phyloP scores from a whole-genome alignment of 2,888 invertebrate species.

The Exephanes ischioxanthus region DNA sequence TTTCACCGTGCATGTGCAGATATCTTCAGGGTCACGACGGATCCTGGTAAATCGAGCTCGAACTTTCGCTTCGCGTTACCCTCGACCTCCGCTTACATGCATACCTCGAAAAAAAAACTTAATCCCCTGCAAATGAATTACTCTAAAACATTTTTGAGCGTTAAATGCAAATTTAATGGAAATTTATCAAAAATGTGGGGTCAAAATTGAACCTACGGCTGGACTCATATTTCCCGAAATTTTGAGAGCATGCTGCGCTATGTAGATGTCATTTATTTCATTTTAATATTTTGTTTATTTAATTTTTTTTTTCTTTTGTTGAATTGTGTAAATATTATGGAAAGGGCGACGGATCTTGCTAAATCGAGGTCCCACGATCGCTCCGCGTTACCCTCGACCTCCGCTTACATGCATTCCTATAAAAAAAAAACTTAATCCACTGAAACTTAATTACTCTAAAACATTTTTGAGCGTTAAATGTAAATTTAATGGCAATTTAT shows the following conservation, averaged over 20 bases:
- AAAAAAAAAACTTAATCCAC: not conserved
- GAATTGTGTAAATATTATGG: too few relatives aligned
- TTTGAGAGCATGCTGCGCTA: not conserved
- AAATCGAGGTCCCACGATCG: conserved; percentile 14
- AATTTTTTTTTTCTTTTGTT: not conserved
- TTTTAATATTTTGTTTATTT: not conserved
- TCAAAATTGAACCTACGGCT: too few relatives aligned
- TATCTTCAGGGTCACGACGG: not conserved
- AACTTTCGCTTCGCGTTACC: not conserved
- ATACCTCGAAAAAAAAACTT: not conserved
- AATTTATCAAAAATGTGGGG: too few relatives aligned
- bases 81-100: not conserved
- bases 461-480: not conserved
- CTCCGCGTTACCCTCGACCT: conserved; percentile 4
- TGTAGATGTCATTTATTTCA: not conserved
- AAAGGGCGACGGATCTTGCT: not conserved
- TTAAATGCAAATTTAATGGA: not conserved
- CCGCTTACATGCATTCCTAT: not conserved
- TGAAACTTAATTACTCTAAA: not conserved
- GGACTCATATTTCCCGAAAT: not conserved
- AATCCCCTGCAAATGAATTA: not conserved
- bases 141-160: not conserved
- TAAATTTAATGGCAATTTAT: not conserved
- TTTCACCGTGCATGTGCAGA: not conserved
- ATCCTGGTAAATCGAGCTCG: conserved; percentile 17